Conservation (phyloP, 2,888 invertebrate species). For the Parochlus steinenii region DNA sequence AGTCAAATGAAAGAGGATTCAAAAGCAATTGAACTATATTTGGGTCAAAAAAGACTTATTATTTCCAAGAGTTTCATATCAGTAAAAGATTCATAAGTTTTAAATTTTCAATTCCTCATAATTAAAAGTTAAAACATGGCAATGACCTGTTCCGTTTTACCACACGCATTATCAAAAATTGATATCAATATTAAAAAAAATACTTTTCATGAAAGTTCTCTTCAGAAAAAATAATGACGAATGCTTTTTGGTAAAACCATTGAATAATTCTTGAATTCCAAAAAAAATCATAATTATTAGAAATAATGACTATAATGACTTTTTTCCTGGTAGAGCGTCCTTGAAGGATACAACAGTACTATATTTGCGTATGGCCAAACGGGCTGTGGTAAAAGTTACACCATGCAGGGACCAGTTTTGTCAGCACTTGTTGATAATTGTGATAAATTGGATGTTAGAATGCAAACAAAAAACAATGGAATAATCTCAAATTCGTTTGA, state of each 20-base stretch:
- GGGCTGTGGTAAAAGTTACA: conserved; percentile 79
- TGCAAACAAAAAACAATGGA: conserved; percentile 34
- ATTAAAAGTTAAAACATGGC: neutral
- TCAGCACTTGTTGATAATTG: conserved; percentile 6
- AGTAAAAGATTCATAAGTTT: no score
- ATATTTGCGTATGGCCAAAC: conserved; percentile 90
- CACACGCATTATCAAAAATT: neutral
- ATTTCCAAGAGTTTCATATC: no score
- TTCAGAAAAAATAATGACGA: neutral
- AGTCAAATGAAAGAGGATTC: no score
- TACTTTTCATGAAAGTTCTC: conserved; percentile 1
- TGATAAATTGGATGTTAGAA: conserved; percentile 18
- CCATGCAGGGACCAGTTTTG: conserved; percentile 55
- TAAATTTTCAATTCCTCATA: neutral
- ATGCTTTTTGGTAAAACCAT: no score
- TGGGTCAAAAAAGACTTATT: no score
- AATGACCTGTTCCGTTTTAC: neutral
- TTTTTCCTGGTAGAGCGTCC: conserved; percentile 39
- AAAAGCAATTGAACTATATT: no score
- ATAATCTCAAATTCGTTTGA: conserved; percentile 70
- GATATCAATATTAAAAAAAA: neutral
- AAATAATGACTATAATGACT: neutral
- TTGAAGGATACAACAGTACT: conserved; percentile 85
- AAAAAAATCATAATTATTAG: no score
- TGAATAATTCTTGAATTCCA: conserved; percentile 1